Evolutionary conservation across 2,888 invertebrate species (phyloP).

Genomic region (Ariolimax columbianus): DNA sequence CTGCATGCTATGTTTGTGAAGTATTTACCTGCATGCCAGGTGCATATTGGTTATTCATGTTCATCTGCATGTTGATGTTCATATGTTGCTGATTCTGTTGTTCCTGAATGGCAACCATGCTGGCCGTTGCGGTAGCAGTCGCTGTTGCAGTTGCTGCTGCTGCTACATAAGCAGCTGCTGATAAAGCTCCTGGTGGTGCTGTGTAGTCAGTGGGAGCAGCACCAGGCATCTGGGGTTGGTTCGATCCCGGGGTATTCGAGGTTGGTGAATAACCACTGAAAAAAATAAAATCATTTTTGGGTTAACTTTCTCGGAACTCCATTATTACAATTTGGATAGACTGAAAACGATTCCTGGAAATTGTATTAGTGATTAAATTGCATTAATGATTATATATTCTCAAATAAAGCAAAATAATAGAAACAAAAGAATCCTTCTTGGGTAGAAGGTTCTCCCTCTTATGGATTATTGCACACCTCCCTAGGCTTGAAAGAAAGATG

Average conservation of each 20-base stretch:
- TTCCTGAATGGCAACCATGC: conserved; percentile 73
- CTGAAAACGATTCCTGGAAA: too few relatives aligned
- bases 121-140: conserved; percentile 89
- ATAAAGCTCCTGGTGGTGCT: conserved; percentile 80
- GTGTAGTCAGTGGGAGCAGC: conserved; percentile 66
- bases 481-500: too few relatives aligned
- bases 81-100: conserved; percentile 71
- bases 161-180: conserved; percentile 90
- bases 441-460: too few relatives aligned
- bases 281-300: background rate
- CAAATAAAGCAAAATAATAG: too few relatives aligned
- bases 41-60: conserved; percentile 81
- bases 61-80: conserved; percentile 80
- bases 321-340: too few relatives aligned
- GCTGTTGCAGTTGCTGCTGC: conserved; percentile 86
- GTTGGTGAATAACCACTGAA: conserved; percentile 76
- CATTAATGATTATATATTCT: too few relatives aligned
- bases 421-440: too few relatives aligned
- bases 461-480: too few relatives aligned
- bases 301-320: too few relatives aligned
- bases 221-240: conserved; percentile 62
- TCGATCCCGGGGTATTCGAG: conserved; percentile 71
- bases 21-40: conserved; percentile 67
- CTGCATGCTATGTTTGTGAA: background rate
- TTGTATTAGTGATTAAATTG: too few relatives aligned